These are phyloP conservation scores for Labia minor DNA, from an alignment of 2,888 invertebrate species.

Conservation along the genomic window DNA sequence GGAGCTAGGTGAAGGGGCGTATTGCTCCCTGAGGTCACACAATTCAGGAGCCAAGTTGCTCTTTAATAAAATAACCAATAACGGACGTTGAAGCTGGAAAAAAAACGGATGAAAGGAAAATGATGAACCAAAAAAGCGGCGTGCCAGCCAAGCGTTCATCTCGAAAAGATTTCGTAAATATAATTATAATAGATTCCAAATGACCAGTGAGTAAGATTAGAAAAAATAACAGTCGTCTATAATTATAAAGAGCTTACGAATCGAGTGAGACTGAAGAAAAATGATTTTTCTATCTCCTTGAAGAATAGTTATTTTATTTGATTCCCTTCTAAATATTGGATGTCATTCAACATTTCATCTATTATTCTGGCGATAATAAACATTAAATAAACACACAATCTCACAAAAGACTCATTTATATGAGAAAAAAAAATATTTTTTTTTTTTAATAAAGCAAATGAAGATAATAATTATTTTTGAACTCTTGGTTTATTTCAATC, in stretches of 20 bases:
- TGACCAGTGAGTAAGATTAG: neutral
- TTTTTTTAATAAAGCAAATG: too few relatives aligned
- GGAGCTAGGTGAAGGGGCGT: neutral
- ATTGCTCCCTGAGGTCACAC: neutral
- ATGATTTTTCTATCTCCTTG: neutral
- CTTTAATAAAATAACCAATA: conserved; percentile 8
- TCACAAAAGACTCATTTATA: too few relatives aligned
- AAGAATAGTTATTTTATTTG: too few relatives aligned
- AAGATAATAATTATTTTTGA: too few relatives aligned
- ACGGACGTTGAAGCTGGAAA: neutral
- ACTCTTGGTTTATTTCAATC: too few relatives aligned
- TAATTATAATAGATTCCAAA: conserved; percentile 1
- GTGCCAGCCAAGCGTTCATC: neutral
- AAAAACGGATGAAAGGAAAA: neutral
- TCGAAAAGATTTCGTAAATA: neutral
- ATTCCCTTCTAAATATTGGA: too few relatives aligned
- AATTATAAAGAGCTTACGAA: conserved; percentile 13
- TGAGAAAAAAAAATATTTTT: too few relatives aligned
- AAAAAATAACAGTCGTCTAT: conserved; percentile 13
- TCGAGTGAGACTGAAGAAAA: neutral
- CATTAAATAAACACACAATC: too few relatives aligned
- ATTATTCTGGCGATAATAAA: too few relatives aligned
- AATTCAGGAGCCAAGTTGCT: neutral
- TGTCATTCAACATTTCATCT: too few relatives aligned
- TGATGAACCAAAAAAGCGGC: neutral